A percentile compares a stretch with the other conserved stretches of the same genome.
Evolutionary conservation across 2,888 invertebrate species (phyloP).

Genomic region (Noctua janthina): DNA sequence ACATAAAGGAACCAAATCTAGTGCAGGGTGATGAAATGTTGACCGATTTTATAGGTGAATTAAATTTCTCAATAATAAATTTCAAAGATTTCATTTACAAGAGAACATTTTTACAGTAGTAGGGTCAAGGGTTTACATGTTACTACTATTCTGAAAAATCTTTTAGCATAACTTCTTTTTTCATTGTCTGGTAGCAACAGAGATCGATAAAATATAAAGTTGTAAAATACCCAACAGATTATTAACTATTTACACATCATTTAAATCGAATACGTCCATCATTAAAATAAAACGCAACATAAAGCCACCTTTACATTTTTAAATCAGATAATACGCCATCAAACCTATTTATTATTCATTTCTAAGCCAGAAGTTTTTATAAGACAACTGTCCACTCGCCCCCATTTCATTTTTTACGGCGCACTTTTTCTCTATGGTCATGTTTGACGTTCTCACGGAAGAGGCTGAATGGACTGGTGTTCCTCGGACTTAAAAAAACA

Average conservation of each 20-base stretch:
- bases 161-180: neutral
- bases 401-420: slow-evolving; percentile 82
- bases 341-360: slow-evolving; percentile 82
- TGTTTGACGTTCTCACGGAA: slow-evolving; percentile 89
- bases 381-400: slow-evolving; percentile 87
- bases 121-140: neutral
- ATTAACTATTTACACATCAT: slow-evolving; percentile 58
- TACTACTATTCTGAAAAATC: too few relatives aligned
- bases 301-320: slow-evolving; percentile 75
- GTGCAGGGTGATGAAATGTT: neutral
- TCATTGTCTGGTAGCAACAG: neutral
- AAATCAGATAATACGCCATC: slow-evolving; percentile 80
- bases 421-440: slow-evolving; percentile 83
- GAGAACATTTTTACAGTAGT: neutral
- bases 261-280: slow-evolving; percentile 51
- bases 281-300: slow-evolving; percentile 63
- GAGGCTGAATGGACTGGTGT: slow-evolving; percentile 85
- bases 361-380: slow-evolving; percentile 80
- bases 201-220: slow-evolving; percentile 26
- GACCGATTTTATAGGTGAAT: neutral
- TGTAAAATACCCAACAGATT: slow-evolving; percentile 45
- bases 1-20: neutral
- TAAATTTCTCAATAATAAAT: neutral
- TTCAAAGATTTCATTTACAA: neutral
- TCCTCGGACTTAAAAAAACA: slow-evolving; percentile 79